Evolutionary conservation across 2,113 vertebrate genomes (phyloP), one percentile per base, ranked within the genome.

Genomic region (Oreamnos americanus): DNA sequence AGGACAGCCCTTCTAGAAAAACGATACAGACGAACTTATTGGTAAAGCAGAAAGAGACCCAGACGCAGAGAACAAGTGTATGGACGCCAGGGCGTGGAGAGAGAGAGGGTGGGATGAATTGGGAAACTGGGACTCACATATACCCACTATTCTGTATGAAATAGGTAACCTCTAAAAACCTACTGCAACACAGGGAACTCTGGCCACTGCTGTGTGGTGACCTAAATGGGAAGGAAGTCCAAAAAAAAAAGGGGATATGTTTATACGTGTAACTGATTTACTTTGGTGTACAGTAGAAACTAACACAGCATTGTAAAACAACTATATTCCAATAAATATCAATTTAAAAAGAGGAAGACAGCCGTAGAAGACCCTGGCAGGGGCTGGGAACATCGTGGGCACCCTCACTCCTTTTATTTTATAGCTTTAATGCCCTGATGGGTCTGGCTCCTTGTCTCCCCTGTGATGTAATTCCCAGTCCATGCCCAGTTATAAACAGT

Each of bases 401-500:
- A 15, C 28, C 39, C 9, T 58, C 3, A 3, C 28, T 7, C 16
- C 47, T 58, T 92, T 26, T 19, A 13, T 45, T 57, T 55, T 14
- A 11, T 33, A 53, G 8, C 23, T 91, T 43, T 14, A 5, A 5
- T 92, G n/a, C 12, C 49, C n/a, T 74, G 0, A 0, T 6, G 30
- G 71, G 28, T 33, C 33, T 26, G 6, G 23, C 43, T 16, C 19
- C n/a, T 12, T 28, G 11, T 43, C 57, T n/a, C 33, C 17, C 9
- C 36, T 25, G 8, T 19, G 4, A 13, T 16, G 2, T 30, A 6
- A 14, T 12, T 64, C 9, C 6, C 10, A 17, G 23, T 0, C 0
- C 1, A 0, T 10, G 60, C 55, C 51, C n/a, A 9, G 13, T 92
- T 93, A 39, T 51, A 60, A 51, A 23, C 2, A 0, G 7, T 12